Base-by-base conservation (phyloP, 2,113 vertebrate genomes). In the Daboia siamensis region DNA sequence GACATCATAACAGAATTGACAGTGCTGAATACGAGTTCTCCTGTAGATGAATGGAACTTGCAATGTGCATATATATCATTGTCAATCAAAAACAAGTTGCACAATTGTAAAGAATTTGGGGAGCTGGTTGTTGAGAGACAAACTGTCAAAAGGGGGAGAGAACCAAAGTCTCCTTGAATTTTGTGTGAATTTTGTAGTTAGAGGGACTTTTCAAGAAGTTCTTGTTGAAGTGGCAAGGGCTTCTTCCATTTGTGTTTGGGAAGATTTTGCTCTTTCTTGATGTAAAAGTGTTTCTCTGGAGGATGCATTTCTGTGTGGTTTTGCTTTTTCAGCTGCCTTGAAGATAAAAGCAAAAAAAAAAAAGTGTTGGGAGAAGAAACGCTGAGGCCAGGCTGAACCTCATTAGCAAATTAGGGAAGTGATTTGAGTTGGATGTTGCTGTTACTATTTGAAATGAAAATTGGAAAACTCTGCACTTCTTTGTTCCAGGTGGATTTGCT, bases 401-500 rank as follows among this genome's bases (percentile, higher is more conserved):
- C 13, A 33, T 74, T 74, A 74, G 69, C 69, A 74, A 74, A 33
- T 74, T 74, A 33, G 69, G 69, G 5, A 39, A 80, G 15, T 20
- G 33, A 80, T 39, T 59, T 46, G 21, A 24, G n/a, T 21, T 64
- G 24, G 24, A 12, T n/a, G 39, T 86, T 48, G 17, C 39, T 59
- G 64, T 17, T 5, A 12, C 11, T 15, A 24, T 13, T 17, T 26
- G 29, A 2, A 29, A 1, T 10, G 4, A 86, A 90, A 86, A 39
- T 21, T 21, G 29, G 48, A 59, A 64, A 33, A 17, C 21, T 17
- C 17, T 10, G 59, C 2, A 54, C 93, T 93, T 96, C 80, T 95
- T 44, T 93, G 92, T 91, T 93, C 57, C 96, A 99, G 99, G 99
- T 95, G 99, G 99, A 6, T 99, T 99, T 96, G 97, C 96, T 0